A percentile compares a stretch with the other conserved stretches of the same genome.
Conservation (phyloP, 1,140 invertebrate species). For the Leptoteleia sp. region DNA sequence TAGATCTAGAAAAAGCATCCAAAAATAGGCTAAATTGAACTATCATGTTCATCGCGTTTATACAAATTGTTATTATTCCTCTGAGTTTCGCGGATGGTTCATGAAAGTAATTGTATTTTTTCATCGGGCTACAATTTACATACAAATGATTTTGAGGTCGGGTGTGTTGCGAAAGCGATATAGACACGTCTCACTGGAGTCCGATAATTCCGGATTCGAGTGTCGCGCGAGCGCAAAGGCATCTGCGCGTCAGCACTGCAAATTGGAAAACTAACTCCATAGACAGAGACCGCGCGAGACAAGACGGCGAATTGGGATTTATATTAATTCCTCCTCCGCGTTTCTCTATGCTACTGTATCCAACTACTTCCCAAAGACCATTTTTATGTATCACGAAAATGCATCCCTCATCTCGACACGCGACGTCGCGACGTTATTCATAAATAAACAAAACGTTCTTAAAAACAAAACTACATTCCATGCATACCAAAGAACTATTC, state of each 20-base stretch:
- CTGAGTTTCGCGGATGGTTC: slow-evolving; percentile 36
- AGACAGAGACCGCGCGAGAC: slow-evolving; percentile 23
- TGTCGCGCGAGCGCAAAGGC: slow-evolving; percentile 6
- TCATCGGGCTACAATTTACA: slow-evolving; percentile 57
- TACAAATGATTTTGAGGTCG: slow-evolving; percentile 50
- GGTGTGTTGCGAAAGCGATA: slow-evolving; percentile 36
- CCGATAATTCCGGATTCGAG: slow-evolving; percentile 43
- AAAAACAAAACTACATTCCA: no score
- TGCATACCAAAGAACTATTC: no score
- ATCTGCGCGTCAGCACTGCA: slow-evolving; percentile 18
- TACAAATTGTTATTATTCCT: slow-evolving; percentile 52
- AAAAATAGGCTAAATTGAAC: slow-evolving; percentile 48
- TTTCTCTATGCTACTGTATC: slow-evolving; percentile 2
- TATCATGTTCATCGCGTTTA: slow-evolving; percentile 48
- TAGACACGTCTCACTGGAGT: slow-evolving; percentile 38
- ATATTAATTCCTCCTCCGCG: slow-evolving; percentile 29
- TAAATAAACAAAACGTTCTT: slow-evolving; percentile 9
- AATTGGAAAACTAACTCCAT: slow-evolving; percentile 51
- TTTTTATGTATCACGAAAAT: slow-evolving; percentile 11
- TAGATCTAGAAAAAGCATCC: no score
- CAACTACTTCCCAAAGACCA: slow-evolving; percentile 14
- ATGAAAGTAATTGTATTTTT: slow-evolving; percentile 62
- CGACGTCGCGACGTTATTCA: background rate
- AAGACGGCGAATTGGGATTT: slow-evolving; percentile 38
- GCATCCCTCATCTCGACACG: slow-evolving; percentile 8